Evolutionary conservation across 2,113 vertebrate species (phyloP).

Genomic region (Oreochromis tanganicae): DNA sequence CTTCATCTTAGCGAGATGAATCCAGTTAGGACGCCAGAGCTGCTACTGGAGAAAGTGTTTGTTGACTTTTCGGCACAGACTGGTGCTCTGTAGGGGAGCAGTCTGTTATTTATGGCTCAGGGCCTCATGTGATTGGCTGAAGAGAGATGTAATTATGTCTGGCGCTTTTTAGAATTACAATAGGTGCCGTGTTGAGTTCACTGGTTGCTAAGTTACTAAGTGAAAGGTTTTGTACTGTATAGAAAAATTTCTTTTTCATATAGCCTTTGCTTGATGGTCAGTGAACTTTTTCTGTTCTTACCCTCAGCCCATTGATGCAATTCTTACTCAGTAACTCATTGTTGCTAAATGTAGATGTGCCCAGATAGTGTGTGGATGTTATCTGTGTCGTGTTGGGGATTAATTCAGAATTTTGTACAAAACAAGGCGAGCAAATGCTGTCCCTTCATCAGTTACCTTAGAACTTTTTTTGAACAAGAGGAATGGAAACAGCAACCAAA

Average conservation of each 20-base stretch:
- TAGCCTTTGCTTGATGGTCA: background rate
- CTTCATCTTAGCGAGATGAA: conserved; percentile 15
- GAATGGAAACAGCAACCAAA: background rate
- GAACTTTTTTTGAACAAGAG: background rate
- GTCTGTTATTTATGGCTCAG: conserved; percentile 68
- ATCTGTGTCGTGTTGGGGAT: background rate
- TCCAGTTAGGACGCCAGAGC: conserved; percentile 46
- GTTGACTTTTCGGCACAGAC: conserved; percentile 68
- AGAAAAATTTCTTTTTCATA: background rate
- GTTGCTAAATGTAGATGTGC: background rate
- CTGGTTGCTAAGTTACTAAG: conserved; percentile 65
- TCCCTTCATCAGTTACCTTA: background rate
- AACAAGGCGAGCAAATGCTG: background rate
- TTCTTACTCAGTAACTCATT: background rate
- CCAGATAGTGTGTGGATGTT: background rate
- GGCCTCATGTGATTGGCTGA: conserved; percentile 59
- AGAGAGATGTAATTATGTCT: conserved; percentile 70
- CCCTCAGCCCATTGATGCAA: background rate
- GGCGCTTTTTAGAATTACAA: conserved; percentile 54
- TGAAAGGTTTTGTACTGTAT: background rate
- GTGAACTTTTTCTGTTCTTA: background rate
- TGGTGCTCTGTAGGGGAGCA: conserved; percentile 62
- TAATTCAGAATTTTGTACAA: background rate
- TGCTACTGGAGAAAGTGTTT: conserved; percentile 61
- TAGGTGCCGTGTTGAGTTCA: conserved; percentile 57